phyloP scores from a whole-genome alignment of 2,797 vertebrate species.

The Enteromius treurensis region DNA sequence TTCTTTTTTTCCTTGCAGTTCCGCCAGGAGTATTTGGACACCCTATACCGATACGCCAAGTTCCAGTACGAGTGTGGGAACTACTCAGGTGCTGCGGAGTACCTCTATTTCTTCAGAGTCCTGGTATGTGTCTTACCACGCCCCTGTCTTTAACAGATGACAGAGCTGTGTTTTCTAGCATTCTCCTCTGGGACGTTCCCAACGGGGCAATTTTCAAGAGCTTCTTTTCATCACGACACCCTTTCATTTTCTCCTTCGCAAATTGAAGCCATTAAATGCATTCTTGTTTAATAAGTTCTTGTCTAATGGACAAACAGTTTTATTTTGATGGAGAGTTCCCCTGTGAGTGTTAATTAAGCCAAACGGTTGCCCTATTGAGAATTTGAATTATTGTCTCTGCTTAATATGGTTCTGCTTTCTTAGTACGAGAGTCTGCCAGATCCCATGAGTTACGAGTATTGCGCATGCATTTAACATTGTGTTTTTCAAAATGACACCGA shows the following conservation, averaged over 20 bases:
- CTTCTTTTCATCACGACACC: slow-evolving; percentile 11
- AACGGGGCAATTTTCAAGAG: slow-evolving; percentile 25
- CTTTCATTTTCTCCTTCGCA: slow-evolving; percentile 31
- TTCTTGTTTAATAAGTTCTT: slow-evolving; percentile 34
- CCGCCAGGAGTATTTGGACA: slow-evolving; percentile 97
- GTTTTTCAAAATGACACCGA: slow-evolving; percentile 44
- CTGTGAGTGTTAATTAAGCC: slow-evolving; percentile 40
- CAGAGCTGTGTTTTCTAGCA: slow-evolving; percentile 12
- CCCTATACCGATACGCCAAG: slow-evolving; percentile 96
- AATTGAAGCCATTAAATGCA: slow-evolving; percentile 25
- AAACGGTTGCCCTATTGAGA: slow-evolving; percentile 14
- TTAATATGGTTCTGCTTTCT: slow-evolving; percentile 50
- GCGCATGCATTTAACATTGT: slow-evolving; percentile 56
- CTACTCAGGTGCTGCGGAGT: slow-evolving; percentile 96
- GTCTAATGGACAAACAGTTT: slow-evolving; percentile 51
- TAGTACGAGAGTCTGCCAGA: slow-evolving; percentile 55
- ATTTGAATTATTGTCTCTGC: slow-evolving; percentile 51
- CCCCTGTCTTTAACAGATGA: slow-evolving; percentile 24
- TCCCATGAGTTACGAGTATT: slow-evolving; percentile 50
- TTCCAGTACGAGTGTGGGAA: slow-evolving; percentile 99
- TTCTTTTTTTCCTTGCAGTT: slow-evolving; percentile 76
- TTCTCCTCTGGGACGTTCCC: slow-evolving; percentile 24
- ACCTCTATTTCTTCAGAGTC: slow-evolving; percentile 98
- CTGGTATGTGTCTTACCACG: slow-evolving; percentile 84
- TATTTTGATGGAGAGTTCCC: slow-evolving; percentile 39